A percentile compares a stretch with the other conserved stretches of the same genome.
Conservation (phyloP, 2,888 invertebrate genomes). For the Catocala fraxini region DNA sequence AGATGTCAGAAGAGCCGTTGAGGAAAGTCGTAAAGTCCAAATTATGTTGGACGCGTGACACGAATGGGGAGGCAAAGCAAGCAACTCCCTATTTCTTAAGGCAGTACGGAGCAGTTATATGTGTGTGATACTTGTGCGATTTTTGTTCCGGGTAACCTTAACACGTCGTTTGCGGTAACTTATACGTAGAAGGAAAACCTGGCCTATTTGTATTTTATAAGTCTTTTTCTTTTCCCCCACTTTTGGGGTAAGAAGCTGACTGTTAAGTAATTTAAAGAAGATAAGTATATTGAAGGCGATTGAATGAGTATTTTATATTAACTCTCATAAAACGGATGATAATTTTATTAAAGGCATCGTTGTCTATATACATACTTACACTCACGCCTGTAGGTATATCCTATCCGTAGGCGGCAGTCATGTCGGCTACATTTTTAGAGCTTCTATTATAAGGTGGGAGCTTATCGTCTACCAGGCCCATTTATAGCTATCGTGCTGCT, state of each 20-base stretch:
- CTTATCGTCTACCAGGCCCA: too few species aligned
- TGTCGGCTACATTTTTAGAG: too few species aligned
- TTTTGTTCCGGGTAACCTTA: constrained; percentile 74
- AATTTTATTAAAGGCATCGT: too few species aligned
- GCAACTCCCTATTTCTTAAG: constrained; percentile 81
- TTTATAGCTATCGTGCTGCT: too few species aligned
- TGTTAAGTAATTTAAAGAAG: constrained; percentile 41
- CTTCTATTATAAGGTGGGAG: too few species aligned
- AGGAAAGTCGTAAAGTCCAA: constrained; percentile 55
- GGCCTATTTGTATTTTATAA: constrained; percentile 54
- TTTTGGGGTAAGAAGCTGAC: constrained; percentile 30
- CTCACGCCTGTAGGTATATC: too few species aligned
- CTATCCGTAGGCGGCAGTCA: too few species aligned
- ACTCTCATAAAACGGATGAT: neutral
- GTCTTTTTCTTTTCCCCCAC: constrained; percentile 27
- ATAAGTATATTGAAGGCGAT: constrained; percentile 16
- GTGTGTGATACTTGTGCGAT: constrained; percentile 77
- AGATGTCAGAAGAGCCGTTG: constrained; percentile 35
- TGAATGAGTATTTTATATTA: constrained; percentile 6
- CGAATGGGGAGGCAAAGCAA: constrained; percentile 74
- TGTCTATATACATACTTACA: too few species aligned
- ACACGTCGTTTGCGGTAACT: constrained; percentile 81
- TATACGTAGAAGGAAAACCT: constrained; percentile 60
- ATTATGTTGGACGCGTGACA: constrained; percentile 67
- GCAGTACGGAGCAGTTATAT: constrained; percentile 71